A percentile compares a stretch with the other conserved stretches of the same genome.
Evolutionary conservation across 2,797 vertebrate genomes (phyloP).

Genomic region (Chaetodon trifasciatus): DNA sequence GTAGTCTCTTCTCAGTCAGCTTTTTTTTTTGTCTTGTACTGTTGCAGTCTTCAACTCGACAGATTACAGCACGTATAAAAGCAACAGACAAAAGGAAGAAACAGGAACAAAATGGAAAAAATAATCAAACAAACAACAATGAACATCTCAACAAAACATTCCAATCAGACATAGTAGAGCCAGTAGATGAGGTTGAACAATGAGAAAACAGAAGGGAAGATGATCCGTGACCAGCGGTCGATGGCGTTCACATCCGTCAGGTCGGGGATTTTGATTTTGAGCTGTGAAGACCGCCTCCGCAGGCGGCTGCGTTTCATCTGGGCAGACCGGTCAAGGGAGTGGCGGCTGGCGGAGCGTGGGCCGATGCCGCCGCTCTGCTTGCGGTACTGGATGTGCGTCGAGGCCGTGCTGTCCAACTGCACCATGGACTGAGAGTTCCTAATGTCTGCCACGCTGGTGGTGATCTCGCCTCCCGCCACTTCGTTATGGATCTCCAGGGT

Average conservation of each 20-base stretch:
- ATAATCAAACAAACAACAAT: constrained; percentile 48
- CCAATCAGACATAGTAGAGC: constrained; percentile 92
- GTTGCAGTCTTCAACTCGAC: constrained; percentile 66
- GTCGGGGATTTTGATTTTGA: constrained; percentile 97
- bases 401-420: constrained; percentile 91
- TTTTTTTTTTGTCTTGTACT: constrained; percentile 34
- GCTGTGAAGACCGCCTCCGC: constrained; percentile 93
- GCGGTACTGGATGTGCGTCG: constrained; percentile 92
- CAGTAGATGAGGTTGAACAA: constrained; percentile 97
- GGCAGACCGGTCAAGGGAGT: constrained; percentile 87
- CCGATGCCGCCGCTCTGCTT: constrained; percentile 89
- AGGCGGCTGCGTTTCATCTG: constrained; percentile 91
- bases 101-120: constrained; percentile 50
- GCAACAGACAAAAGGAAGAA: constrained; percentile 63
- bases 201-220: constrained; percentile 96
- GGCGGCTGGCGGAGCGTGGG: constrained; percentile 88
- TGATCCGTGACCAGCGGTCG: constrained; percentile 96
- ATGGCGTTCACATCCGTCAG: constrained; percentile 97
- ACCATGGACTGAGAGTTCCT: constrained; percentile 93
- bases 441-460: constrained; percentile 89
- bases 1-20: constrained; percentile 59
- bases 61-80: constrained; percentile 72
- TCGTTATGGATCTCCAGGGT: constrained; percentile 96
- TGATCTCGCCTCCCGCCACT: constrained; percentile 91
- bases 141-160: constrained; percentile 58